These are phyloP conservation scores for Megalurothrips usitatus DNA, from an alignment of 2,888 invertebrate genomes.

Conservation along the genomic window DNA sequence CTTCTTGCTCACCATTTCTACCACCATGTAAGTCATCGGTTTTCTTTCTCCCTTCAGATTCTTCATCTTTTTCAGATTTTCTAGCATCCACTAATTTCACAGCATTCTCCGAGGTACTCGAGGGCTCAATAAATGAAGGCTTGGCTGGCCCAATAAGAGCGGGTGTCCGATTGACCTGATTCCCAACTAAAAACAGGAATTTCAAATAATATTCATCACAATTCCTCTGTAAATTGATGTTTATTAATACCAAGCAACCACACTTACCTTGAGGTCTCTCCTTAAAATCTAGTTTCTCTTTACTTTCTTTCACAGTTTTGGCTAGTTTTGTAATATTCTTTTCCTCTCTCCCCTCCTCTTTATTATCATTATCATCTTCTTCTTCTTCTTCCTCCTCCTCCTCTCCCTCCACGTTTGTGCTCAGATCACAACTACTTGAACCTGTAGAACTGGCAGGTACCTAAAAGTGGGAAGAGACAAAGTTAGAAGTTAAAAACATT, in stretches of 20 bases:
- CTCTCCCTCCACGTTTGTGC: not conserved
- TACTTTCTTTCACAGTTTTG: not conserved
- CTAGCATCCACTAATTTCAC: too few relatives aligned
- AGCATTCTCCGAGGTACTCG: slow-evolving; percentile 1
- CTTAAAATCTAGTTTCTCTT: not conserved
- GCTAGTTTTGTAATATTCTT: not conserved
- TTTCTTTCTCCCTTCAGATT: slow-evolving; percentile 31
- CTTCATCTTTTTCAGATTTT: slow-evolving; percentile 29
- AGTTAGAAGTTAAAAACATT: not conserved
- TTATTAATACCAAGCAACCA: too few relatives aligned
- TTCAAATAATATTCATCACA: too few relatives aligned
- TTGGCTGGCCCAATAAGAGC: slow-evolving; percentile 15
- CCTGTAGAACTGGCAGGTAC: not conserved
- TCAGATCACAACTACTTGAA: not conserved
- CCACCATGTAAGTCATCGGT: slow-evolving; percentile 32
- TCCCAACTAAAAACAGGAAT: too few relatives aligned
- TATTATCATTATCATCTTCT: not conserved
- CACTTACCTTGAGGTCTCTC: not conserved
- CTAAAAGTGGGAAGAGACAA: not conserved
- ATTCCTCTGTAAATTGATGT: too few relatives aligned
- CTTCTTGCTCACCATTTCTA: slow-evolving; percentile 34
- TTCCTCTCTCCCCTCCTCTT: not conserved
- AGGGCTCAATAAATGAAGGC: slow-evolving; percentile 30
- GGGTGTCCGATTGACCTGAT: too few relatives aligned
- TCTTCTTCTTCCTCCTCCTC: not conserved